These are phyloP conservation scores for Proctacanthus coquilletti DNA, from an alignment of 1,140 invertebrate genomes.

Conservation along the genomic window DNA sequence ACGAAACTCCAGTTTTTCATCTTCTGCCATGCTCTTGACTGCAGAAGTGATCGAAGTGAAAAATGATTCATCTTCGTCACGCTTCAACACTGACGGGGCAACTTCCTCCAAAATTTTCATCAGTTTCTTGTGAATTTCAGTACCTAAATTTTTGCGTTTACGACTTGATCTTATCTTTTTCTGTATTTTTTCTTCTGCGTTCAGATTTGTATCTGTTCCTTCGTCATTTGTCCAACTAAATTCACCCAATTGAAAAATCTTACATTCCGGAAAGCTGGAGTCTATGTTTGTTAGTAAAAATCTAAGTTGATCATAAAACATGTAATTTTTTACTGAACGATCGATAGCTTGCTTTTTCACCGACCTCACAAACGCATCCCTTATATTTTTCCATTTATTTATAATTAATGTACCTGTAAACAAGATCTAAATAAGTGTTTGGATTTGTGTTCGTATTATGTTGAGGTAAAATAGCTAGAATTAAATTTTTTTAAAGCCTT, in stretches of 20 bases:
- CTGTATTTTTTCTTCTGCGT: background rate
- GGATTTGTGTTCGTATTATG: no score
- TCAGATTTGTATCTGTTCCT: background rate
- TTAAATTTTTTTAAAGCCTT: no score
- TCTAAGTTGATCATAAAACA: background rate
- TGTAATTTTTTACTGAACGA: background rate
- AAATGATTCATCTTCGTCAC: background rate
- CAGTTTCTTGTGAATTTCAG: background rate
- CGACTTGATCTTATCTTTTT: background rate
- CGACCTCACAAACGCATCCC: background rate
- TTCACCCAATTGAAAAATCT: background rate
- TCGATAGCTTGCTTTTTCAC: background rate
- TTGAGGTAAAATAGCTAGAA: no score
- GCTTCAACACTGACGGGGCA: no score
- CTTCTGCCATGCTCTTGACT: background rate
- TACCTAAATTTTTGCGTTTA: background rate
- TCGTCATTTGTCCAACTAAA: background rate
- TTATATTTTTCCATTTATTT: background rate
- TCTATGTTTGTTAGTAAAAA: background rate
- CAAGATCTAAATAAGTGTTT: no score
- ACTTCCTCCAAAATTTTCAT: no score
- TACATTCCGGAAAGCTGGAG: background rate
- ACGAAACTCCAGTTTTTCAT: conserved; percentile 2
- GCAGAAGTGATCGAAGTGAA: background rate
- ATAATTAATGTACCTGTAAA: background rate